Evolutionary conservation across 1,140 invertebrate species (phyloP).

Genomic region (Idris sp.): DNA sequence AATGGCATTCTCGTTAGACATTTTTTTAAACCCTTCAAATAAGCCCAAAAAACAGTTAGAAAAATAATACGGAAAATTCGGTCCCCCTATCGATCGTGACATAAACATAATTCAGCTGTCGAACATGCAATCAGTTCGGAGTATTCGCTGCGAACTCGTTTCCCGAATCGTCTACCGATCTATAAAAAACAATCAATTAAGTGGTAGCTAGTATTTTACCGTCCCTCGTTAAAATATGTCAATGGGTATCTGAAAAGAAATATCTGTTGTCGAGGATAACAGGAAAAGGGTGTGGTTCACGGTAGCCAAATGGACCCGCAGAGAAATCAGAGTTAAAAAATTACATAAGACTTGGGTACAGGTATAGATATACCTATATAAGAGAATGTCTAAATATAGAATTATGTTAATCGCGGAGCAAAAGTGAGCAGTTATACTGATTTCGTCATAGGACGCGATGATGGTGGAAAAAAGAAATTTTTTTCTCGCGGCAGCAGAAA

Average conservation of each 20-base stretch:
- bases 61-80: slow-evolving; percentile 3
- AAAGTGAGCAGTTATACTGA: slow-evolving; percentile 9
- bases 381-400: slow-evolving; percentile 50
- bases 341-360: slow-evolving; percentile 57
- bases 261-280: slow-evolving; percentile 51
- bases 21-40: too few relatives aligned
- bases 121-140: slow-evolving; percentile 37
- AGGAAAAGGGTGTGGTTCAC: slow-evolving; percentile 62
- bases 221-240: slow-evolving; percentile 55
- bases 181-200: slow-evolving; percentile 59
- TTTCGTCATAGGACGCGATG: slow-evolving; percentile 6
- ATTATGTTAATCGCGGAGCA: slow-evolving; percentile 33
- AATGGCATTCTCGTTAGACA: slow-evolving; percentile 53
- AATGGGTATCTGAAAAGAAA: slow-evolving; percentile 52
- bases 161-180: slow-evolving; percentile 41
- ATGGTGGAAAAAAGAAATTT: slow-evolving; percentile 9
- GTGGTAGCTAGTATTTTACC: slow-evolving; percentile 48
- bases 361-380: too few relatives aligned
- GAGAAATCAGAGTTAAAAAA: slow-evolving; percentile 41
- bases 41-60: too few relatives aligned
- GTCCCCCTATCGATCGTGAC: slow-evolving; percentile 27
- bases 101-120: slow-evolving; percentile 38
- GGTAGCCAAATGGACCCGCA: slow-evolving; percentile 53
- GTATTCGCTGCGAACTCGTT: slow-evolving; percentile 39
- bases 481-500: slow-evolving; percentile 3